Conservation (phyloP, 2,888 invertebrate species). For the Tenthredo scrophulariae region DNA sequence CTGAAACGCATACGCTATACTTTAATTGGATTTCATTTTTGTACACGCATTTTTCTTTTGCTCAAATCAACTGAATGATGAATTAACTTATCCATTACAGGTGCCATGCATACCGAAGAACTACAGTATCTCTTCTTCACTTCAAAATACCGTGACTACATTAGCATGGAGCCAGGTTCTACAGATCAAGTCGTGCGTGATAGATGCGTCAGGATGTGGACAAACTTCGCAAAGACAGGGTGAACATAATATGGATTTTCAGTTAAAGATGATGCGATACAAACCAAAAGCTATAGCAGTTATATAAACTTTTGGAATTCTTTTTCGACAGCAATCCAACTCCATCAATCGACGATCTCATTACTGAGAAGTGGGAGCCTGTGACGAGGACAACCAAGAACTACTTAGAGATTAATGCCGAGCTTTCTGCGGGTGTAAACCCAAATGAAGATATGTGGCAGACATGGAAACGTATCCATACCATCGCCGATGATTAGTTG, state of each 20-base stretch:
- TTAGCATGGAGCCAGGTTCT: conserved; percentile 59
- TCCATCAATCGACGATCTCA: conserved; percentile 59
- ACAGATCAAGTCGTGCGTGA: conserved; percentile 65
- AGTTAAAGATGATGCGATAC: neutral
- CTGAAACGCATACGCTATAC: neutral
- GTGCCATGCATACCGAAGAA: conserved; percentile 43
- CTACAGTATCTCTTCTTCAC: conserved; percentile 20
- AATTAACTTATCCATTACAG: conserved; percentile 18
- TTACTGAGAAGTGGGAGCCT: conserved; percentile 64
- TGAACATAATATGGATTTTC: conserved; percentile 54
- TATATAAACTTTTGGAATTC: neutral
- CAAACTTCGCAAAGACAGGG: conserved; percentile 72
- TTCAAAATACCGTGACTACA: conserved; percentile 25
- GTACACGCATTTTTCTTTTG: neutral
- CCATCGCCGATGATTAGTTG: neutral
- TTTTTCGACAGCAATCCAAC: conserved; percentile 67
- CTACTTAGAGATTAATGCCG: conserved; percentile 65
- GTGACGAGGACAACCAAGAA: conserved; percentile 58
- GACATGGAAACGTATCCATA: conserved; percentile 60
- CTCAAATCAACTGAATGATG: neutral
- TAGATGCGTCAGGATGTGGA: conserved; percentile 69
- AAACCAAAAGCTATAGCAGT: neutral
- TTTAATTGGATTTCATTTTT: neutral
- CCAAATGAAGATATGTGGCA: conserved; percentile 58
- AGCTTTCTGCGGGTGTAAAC: conserved; percentile 56